These are phyloP conservation scores for Frankliniella intonsa DNA, from an alignment of 2,888 invertebrate genomes.

Conservation along the genomic window DNA sequence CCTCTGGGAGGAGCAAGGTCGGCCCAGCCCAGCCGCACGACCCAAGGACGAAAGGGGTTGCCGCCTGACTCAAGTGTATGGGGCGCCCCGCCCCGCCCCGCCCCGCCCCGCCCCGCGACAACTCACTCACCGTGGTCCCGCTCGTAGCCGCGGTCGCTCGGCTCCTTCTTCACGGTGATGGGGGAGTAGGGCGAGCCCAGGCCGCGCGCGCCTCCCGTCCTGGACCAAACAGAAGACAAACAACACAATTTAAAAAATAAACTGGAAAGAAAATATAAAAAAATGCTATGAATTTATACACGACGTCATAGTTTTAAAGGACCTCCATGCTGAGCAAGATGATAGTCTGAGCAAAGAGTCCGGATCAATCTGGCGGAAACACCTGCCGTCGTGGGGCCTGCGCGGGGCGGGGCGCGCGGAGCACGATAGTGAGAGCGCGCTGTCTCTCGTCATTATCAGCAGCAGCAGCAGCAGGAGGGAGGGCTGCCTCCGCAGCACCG, in stretches of 20 bases:
- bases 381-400: too few species aligned
- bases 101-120: background rate
- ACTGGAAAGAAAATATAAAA: background rate
- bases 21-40: background rate
- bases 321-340: too few species aligned
- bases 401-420: background rate
- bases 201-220: background rate
- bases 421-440: constrained; percentile 30
- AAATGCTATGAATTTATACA: background rate
- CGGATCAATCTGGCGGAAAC: too few species aligned
- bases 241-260: background rate
- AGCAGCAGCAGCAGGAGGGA: constrained; percentile 29
- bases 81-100: too few species aligned
- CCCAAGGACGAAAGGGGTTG: background rate
- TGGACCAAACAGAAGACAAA: background rate
- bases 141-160: constrained; percentile 36
- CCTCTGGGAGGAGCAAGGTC: background rate
- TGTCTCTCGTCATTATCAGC: constrained; percentile 29
- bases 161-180: constrained; percentile 37
- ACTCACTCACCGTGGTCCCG: constrained; percentile 33
- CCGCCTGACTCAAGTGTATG: background rate
- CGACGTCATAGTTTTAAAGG: too few species aligned
- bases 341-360: too few species aligned
- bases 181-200: constrained; percentile 18
- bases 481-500: background rate